These are phyloP conservation scores for Ditula angustiorana DNA, from an alignment of 2,888 invertebrate genomes.

Conservation along the genomic window DNA sequence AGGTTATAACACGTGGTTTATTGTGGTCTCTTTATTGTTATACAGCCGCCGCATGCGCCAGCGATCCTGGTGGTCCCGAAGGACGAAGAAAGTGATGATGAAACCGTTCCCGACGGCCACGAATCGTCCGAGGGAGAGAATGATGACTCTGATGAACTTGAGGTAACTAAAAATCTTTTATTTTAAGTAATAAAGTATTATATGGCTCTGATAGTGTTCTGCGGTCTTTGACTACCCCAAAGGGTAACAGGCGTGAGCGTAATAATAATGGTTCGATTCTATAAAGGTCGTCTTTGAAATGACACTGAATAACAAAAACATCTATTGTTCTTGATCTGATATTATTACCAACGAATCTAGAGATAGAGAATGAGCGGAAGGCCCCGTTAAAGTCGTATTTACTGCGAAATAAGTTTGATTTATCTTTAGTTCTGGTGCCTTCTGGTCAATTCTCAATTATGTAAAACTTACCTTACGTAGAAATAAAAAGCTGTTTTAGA, in stretches of 20 bases:
- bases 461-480: background rate
- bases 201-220: too few species aligned
- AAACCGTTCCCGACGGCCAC: slow-evolving; percentile 68
- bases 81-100: slow-evolving; percentile 60
- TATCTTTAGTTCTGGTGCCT: too few species aligned
- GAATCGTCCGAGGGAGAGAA: slow-evolving; percentile 87
- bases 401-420: too few species aligned
- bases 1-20: too few species aligned
- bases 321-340: too few species aligned
- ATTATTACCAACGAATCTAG: too few species aligned
- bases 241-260: too few species aligned
- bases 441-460: background rate
- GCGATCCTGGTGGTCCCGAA: slow-evolving; percentile 48
- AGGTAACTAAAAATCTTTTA: slow-evolving; percentile 70
- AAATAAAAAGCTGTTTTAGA: slow-evolving; percentile 1
- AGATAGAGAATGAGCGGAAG: too few species aligned
- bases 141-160: slow-evolving; percentile 88
- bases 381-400: too few species aligned
- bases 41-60: background rate
- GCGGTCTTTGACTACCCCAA: too few species aligned
- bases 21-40: background rate
- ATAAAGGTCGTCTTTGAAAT: background rate
- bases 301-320: too few species aligned
- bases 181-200: background rate
- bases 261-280: too few species aligned